Evolutionary conservation across 2,113 vertebrate genomes (phyloP).

Genomic region (Synchiropus splendidus): DNA sequence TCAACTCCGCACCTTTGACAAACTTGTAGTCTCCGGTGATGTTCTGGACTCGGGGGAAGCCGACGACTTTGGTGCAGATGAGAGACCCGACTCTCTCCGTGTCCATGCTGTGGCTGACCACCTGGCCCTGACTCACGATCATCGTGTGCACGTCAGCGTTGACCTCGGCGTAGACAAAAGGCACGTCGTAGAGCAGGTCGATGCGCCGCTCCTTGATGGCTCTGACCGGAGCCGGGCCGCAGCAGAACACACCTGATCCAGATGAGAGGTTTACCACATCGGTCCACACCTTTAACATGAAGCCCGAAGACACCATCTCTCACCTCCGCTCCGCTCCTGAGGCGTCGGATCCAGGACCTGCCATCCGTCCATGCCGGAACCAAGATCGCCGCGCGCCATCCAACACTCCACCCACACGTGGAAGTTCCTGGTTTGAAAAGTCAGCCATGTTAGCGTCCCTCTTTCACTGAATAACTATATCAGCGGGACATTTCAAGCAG

Average conservation of each 20-base stretch:
- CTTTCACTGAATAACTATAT: too few relatives aligned
- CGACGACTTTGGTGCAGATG: conserved; percentile 62
- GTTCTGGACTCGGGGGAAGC: conserved; percentile 27
- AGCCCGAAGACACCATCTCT: background rate
- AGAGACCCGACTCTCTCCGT: conserved; percentile 53
- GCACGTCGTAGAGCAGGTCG: conserved; percentile 65
- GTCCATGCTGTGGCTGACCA: conserved; percentile 23
- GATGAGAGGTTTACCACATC: background rate
- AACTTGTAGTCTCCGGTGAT: conserved; percentile 63
- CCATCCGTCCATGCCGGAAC: conserved; percentile 74
- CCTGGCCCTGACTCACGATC: conserved; percentile 21
- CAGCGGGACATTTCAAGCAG: too few relatives aligned
- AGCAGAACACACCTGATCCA: conserved; percentile 68
- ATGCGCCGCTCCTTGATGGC: conserved; percentile 62
- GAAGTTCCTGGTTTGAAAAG: conserved; percentile 75
- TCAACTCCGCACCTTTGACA: conserved; percentile 32
- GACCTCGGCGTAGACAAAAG: conserved; percentile 77
- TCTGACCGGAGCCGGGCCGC: conserved; percentile 73
- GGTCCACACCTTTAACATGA: background rate
- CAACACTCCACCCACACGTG: conserved; percentile 92
- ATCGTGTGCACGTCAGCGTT: conserved; percentile 64
- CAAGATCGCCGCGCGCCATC: conserved; percentile 81
- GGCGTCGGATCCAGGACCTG: conserved; percentile 90
- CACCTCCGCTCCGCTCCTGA: conserved; percentile 84
- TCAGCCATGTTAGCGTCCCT: background rate